A percentile compares a stretch with the other conserved stretches of the same genome.
Conservation (phyloP, 2,113 vertebrate genomes). For the pig (Sus scrofa) region DNA sequence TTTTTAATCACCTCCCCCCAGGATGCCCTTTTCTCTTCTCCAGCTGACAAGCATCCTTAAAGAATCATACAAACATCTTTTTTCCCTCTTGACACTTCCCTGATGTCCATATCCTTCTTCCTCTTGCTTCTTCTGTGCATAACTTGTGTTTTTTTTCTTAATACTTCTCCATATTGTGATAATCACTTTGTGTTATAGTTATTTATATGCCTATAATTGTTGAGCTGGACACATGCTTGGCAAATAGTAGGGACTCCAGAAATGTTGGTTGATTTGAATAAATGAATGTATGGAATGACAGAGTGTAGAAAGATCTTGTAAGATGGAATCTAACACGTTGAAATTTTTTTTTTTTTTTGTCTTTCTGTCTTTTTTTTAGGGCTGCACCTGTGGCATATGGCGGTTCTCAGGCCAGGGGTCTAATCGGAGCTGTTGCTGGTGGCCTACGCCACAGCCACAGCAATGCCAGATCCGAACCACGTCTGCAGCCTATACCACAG, state of each 20-base stretch:
- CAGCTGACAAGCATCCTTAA: neutral
- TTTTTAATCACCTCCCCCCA: neutral
- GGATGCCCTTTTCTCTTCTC: neutral
- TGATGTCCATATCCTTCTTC: neutral
- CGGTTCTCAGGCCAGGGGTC: no score
- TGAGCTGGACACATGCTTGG: neutral
- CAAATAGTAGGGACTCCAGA: neutral
- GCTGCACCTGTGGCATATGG: no score
- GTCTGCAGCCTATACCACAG: no score
- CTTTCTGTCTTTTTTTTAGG: no score
- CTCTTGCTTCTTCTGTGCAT: neutral
- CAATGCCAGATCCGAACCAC: no score
- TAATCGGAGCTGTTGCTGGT: no score
- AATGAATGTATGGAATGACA: neutral
- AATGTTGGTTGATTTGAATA: constrained; percentile 32
- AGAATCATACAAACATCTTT: neutral
- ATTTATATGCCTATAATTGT: neutral
- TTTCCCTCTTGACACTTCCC: neutral
- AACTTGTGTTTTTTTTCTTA: neutral
- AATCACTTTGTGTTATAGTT: neutral
- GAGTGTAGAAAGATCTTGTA: neutral
- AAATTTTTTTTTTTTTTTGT: no score
- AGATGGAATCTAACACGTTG: neutral
- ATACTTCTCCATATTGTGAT: neutral
- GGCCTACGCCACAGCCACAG: no score